Conservation (phyloP, 2,113 vertebrate genomes). For the Chauna torquata region DNA sequence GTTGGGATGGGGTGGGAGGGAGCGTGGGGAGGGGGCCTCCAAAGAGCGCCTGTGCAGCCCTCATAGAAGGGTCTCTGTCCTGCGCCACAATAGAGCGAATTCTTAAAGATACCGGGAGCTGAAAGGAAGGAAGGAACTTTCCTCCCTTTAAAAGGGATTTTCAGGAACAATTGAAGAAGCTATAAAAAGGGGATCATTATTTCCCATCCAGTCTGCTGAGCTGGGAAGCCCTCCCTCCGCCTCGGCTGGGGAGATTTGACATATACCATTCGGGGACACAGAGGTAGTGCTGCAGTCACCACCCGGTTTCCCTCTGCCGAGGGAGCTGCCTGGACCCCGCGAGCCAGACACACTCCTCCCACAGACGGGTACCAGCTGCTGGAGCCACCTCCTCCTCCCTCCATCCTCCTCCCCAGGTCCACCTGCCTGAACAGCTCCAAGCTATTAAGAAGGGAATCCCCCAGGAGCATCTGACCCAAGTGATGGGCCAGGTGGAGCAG, state of each 20-base stretch:
- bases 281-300: not conserved
- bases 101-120: conserved; percentile 79
- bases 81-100: conserved; percentile 81
- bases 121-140: conserved; percentile 66
- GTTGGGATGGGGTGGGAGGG: conserved; percentile 85
- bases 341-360: not conserved
- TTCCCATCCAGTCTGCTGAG: conserved; percentile 19
- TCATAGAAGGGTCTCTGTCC: conserved; percentile 92
- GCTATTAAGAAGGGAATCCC: not conserved
- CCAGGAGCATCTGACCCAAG: accelerated
- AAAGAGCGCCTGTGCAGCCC: conserved; percentile 65
- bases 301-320: accelerated
- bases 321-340: not conserved
- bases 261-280: accelerated
- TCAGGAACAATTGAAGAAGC: conserved; percentile 66
- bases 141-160: conserved; percentile 63
- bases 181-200: conserved; percentile 59
- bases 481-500: not conserved
- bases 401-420: not conserved
- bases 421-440: accelerated
- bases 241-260: not conserved
- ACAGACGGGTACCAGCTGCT: not conserved
- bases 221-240: not conserved
- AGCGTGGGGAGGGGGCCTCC: conserved; percentile 50
- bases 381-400: not conserved